These are phyloP conservation scores for Chionis minor DNA, from an alignment of 2,113 vertebrate genomes.

Conservation along the genomic window DNA sequence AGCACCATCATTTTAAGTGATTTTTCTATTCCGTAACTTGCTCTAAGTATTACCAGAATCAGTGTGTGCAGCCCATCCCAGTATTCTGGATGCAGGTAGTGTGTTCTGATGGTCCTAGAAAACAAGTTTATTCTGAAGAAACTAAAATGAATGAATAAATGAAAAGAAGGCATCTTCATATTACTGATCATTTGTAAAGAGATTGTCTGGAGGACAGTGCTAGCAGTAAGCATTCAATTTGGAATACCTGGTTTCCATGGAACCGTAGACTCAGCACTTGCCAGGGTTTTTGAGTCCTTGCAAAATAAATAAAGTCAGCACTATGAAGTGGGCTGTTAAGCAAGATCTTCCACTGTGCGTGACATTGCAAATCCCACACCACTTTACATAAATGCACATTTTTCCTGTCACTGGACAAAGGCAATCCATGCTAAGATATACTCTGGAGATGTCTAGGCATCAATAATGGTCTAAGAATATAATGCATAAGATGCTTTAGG, in stretches of 20 bases:
- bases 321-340: neutral
- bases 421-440: neutral
- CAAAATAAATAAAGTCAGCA: neutral
- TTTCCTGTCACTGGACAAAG: neutral
- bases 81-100: neutral
- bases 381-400: neutral
- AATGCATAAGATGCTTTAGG: neutral
- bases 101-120: neutral
- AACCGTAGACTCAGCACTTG: neutral
- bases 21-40: neutral
- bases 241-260: neutral
- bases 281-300: neutral
- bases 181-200: neutral
- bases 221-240: neutral
- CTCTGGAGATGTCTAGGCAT: neutral
- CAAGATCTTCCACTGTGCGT: neutral
- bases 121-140: neutral
- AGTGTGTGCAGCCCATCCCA: neutral
- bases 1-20: conserved; percentile 30
- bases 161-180: neutral
- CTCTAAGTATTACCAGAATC: neutral
- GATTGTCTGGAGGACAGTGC: neutral
- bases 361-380: neutral
- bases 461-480: neutral
- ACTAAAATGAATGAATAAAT: neutral